A percentile compares a stretch with the other conserved stretches of the same genome.
Conservation (phyloP, 2,888 invertebrate species). For the Leucoptera coffeella region DNA sequence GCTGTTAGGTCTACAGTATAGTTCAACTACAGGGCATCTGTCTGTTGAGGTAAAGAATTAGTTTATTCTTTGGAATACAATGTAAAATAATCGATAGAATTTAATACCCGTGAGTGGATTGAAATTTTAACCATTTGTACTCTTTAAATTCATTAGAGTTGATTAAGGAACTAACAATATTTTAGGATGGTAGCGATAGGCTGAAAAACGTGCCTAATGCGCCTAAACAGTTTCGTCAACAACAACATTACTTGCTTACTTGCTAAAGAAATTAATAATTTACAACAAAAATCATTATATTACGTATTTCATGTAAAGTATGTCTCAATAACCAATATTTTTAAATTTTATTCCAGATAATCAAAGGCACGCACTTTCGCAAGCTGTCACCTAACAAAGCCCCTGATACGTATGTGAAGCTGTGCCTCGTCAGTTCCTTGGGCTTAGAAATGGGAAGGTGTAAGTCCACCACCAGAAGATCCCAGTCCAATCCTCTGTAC, state of each 20-base stretch:
- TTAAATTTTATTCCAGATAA: conserved; percentile 37
- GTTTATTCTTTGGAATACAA: neutral
- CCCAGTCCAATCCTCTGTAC: conserved; percentile 92
- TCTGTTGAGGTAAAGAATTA: conserved; percentile 67
- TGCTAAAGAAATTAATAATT: too few relatives aligned
- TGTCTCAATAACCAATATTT: too few relatives aligned
- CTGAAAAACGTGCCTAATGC: neutral
- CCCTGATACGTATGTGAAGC: conserved; percentile 90
- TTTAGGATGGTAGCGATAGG: neutral
- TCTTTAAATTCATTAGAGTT: too few relatives aligned
- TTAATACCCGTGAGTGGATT: neutral
- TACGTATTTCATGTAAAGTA: too few relatives aligned
- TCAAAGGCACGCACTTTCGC: conserved; percentile 63
- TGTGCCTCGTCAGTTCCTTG: conserved; percentile 85
- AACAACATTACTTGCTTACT: too few relatives aligned
- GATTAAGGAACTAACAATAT: too few relatives aligned
- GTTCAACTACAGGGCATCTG: conserved; percentile 88
- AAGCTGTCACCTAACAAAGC: conserved; percentile 73
- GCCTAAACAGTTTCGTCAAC: neutral
- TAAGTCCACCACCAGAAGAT: conserved; percentile 86
- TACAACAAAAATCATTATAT: too few relatives aligned
- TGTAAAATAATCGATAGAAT: too few relatives aligned
- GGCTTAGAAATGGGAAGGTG: conserved; percentile 90
- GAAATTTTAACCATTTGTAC: too few relatives aligned
- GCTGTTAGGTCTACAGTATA: conserved; percentile 85